Percentiles rank a stretch among this genome's conserved stretches.
phyloP scores from a whole-genome alignment of 1,140 invertebrate species.

The Papilio dardanus region DNA sequence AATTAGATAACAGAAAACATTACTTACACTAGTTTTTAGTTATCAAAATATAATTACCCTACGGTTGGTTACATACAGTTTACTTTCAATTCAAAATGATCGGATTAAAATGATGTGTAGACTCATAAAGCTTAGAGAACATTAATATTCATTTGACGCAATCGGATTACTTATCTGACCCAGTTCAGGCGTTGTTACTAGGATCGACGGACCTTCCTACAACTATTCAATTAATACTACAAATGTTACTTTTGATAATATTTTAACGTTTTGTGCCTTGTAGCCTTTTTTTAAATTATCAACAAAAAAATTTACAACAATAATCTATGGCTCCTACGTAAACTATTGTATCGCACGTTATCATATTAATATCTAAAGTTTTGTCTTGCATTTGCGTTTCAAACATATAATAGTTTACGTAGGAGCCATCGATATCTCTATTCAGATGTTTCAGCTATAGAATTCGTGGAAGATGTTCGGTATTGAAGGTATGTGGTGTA shows the following conservation, averaged over 20 bases:
- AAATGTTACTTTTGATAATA: not conserved
- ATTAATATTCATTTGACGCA: conserved; percentile 25
- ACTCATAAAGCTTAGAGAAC: conserved; percentile 21
- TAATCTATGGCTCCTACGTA: no score
- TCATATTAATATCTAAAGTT: no score
- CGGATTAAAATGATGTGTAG: conserved; percentile 23
- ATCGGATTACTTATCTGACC: conserved; percentile 23
- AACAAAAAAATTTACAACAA: no score
- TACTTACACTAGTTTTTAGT: not conserved
- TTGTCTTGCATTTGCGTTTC: no score
- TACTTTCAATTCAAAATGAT: conserved; percentile 6
- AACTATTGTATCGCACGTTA: no score
- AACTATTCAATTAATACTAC: not conserved
- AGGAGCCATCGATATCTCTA: no score
- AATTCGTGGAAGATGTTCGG: no score
- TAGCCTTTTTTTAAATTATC: no score
- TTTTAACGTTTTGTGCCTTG: no score
- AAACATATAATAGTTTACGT: no score
- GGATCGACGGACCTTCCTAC: conserved; percentile 1
- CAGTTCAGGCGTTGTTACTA: conserved; percentile 16
- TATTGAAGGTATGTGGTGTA: no score
- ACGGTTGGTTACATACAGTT: not conserved
- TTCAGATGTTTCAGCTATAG: no score
- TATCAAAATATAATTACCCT: not conserved
- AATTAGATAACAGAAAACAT: not conserved